phyloP scores from a whole-genome alignment of 2,113 vertebrate genomes.

The Drymodes brunneopygia region DNA sequence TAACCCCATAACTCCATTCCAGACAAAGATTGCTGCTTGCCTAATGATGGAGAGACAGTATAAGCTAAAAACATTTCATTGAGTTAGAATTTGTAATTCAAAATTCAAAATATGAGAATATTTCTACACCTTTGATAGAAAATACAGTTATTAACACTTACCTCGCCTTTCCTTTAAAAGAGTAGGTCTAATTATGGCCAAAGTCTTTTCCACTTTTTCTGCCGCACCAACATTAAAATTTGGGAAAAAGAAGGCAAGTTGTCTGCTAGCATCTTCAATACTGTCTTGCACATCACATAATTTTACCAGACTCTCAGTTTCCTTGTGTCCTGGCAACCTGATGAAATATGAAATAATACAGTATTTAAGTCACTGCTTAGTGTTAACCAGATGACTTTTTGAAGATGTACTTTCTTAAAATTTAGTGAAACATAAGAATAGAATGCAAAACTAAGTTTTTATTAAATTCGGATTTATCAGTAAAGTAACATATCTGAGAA shows the following conservation, averaged over 20 bases:
- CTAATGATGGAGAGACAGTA: not conserved
- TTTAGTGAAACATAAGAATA: not conserved
- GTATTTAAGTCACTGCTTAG: not conserved
- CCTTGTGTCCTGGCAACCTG: not conserved
- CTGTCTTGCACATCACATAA: constrained; percentile 48
- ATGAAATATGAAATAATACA: not conserved
- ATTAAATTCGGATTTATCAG: not conserved
- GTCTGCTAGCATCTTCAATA: constrained; percentile 59
- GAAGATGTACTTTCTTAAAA: not conserved
- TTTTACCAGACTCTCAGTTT: not conserved
- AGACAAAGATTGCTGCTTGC: not conserved
- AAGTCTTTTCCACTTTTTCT: constrained; percentile 33
- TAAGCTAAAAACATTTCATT: not conserved
- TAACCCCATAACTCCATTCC: not conserved
- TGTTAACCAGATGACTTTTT: not conserved
- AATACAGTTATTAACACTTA: not conserved
- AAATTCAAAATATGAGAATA: not conserved
- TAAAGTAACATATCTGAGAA: not conserved
- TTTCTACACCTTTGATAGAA: not conserved
- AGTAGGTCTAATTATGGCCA: constrained; percentile 68
- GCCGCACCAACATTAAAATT: not conserved
- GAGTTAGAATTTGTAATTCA: not conserved
- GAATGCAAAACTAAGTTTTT: not conserved
- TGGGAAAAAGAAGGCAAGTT: constrained; percentile 69
- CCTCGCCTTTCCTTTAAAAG: constrained; percentile 52